Evolutionary conservation across 2,888 invertebrate species (phyloP).

Genomic region (Chymomyza fuscimana): DNA sequence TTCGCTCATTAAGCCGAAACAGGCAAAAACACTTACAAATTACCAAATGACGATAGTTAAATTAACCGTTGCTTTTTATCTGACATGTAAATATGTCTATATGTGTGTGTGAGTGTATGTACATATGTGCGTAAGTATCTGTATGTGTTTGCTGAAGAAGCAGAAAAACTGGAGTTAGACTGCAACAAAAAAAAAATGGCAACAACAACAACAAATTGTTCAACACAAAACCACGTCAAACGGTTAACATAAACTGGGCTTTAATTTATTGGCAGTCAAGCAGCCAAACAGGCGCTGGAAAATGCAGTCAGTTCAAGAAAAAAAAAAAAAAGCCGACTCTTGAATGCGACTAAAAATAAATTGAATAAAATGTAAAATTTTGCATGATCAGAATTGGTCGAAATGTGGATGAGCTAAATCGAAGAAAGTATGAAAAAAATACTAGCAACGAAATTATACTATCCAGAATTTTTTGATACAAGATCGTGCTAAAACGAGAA

Average conservation of each 20-base stretch:
- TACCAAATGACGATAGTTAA: constrained; percentile 60
- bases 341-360: neutral
- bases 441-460: too few species aligned
- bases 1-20: constrained; percentile 26
- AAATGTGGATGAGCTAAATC: neutral
- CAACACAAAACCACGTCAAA: constrained; percentile 14
- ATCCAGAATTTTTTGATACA: too few species aligned
- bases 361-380: neutral
- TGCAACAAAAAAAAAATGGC: neutral
- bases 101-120: neutral
- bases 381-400: neutral
- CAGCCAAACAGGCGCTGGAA: neutral
- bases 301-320: neutral
- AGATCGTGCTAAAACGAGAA: too few species aligned
- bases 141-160: neutral
- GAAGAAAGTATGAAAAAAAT: too few species aligned
- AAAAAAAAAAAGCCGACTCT: too few species aligned
- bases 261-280: constrained; percentile 6
- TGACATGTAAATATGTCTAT: neutral
- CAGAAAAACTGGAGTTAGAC: constrained; percentile 1
- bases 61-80: constrained; percentile 44
- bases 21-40: constrained; percentile 36
- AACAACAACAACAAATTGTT: constrained; percentile 16
- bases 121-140: neutral
- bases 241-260: constrained; percentile 13